A percentile compares a stretch with the other conserved stretches of the same genome.
These are phyloP conservation scores for Mirounga angustirostris DNA, from an alignment of 2,113 vertebrate species.

Conservation along the genomic window DNA sequence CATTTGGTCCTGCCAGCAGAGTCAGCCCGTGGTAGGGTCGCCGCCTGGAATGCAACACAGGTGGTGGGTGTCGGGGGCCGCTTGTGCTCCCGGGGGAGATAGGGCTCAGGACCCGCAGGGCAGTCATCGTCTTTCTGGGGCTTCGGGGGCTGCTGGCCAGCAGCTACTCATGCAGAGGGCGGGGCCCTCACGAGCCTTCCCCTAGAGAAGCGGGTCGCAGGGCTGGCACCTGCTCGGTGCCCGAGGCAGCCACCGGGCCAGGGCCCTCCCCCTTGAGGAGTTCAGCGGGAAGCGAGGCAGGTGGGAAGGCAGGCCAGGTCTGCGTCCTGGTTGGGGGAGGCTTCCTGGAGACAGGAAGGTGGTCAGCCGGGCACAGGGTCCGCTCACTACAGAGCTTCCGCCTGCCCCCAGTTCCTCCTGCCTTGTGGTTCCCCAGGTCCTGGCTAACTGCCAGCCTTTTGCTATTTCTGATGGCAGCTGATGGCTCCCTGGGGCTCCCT, in stretches of 20 bases:
- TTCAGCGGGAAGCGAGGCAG: too few relatives aligned
- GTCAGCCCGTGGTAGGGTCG: rapidly evolving
- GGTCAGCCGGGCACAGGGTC: background rate
- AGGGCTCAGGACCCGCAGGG: rapidly evolving
- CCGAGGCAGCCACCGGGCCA: rapidly evolving
- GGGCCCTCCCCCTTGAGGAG: background rate
- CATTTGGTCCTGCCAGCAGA: rapidly evolving
- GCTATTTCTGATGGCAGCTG: background rate
- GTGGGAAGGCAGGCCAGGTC: background rate
- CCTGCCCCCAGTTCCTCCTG: background rate
- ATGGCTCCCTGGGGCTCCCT: background rate
- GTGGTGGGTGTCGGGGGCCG: rapidly evolving
- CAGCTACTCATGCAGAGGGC: rapidly evolving
- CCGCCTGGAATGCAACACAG: rapidly evolving
- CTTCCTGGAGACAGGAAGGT: background rate
- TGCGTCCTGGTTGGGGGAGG: background rate
- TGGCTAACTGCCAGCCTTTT: background rate
- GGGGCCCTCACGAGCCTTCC: background rate
- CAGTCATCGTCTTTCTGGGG: rapidly evolving
- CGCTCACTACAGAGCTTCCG: rapidly evolving
- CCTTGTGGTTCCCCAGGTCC: background rate
- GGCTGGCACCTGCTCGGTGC: background rate
- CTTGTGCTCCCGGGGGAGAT: background rate
- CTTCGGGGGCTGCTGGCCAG: rapidly evolving
- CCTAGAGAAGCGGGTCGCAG: rapidly evolving